These are phyloP conservation scores for Microcebus jonahi DNA, from an alignment of 2,113 vertebrate species.

Conservation along the genomic window DNA sequence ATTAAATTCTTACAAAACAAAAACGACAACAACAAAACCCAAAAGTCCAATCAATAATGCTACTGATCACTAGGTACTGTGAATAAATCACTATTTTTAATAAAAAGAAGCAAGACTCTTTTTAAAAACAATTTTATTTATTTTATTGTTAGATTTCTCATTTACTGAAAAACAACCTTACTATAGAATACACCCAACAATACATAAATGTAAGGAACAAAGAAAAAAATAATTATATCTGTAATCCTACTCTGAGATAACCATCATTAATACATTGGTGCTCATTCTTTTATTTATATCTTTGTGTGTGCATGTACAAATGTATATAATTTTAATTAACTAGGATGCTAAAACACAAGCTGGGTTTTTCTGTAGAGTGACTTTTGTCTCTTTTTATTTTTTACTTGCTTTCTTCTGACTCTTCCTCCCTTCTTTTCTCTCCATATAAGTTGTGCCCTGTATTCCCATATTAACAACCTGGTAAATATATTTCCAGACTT, in stretches of 20 bases:
- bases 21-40: background rate
- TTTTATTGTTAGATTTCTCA: background rate
- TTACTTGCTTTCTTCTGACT: background rate
- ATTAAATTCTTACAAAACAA: slow-evolving; percentile 68
- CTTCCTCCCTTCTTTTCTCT: background rate
- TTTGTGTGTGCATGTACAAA: background rate
- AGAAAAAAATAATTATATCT: background rate
- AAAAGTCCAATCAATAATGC: background rate
- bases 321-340: background rate
- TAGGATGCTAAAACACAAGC: background rate
- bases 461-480: background rate
- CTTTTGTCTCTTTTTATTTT: background rate
- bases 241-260: background rate
- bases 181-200: background rate
- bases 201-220: background rate
- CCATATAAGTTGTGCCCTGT: background rate
- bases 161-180: background rate
- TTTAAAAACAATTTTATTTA: background rate
- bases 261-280: background rate
- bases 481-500: background rate
- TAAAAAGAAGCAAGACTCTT: background rate
- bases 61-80: background rate
- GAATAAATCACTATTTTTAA: background rate
- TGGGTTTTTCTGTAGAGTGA: background rate
- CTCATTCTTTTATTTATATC: background rate